These are phyloP conservation scores for Steinernema khuongi DNA, from an alignment of 1,140 invertebrate genomes.

Conservation along the genomic window DNA sequence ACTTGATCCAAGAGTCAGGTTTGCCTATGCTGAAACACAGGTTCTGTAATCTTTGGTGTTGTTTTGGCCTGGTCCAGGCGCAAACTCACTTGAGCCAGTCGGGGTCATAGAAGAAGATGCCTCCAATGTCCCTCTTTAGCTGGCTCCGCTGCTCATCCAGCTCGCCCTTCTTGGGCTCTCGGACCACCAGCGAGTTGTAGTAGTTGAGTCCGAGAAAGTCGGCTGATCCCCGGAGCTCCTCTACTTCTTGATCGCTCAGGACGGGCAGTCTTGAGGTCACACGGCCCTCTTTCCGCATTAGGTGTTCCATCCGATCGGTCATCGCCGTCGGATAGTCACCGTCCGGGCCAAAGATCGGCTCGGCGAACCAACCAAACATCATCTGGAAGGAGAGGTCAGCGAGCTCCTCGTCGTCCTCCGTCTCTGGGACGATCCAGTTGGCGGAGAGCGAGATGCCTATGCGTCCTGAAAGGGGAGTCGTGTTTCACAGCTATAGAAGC, in stretches of 20 bases:
- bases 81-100: constrained; percentile 43
- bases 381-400: constrained; percentile 52
- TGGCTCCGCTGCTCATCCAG: constrained; percentile 34
- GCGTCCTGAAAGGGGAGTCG: not conserved
- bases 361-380: constrained; percentile 58
- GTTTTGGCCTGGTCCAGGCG: constrained; percentile 37
- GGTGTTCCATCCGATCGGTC: constrained; percentile 46
- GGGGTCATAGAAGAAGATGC: constrained; percentile 10
- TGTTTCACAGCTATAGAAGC: no score
- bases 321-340: constrained; percentile 59
- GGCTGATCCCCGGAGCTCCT: constrained; percentile 30
- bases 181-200: constrained; percentile 19
- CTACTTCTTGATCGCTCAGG: constrained; percentile 58
- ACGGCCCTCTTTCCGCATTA: constrained; percentile 43
- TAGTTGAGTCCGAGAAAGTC: constrained; percentile 41
- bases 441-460: constrained; percentile 47
- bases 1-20: constrained; percentile 40
- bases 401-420: constrained; percentile 40
- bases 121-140: constrained; percentile 23
- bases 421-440: not conserved
- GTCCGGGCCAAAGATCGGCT: constrained; percentile 46
- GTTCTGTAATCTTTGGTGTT: constrained; percentile 46
- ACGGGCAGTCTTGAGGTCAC: constrained; percentile 48
- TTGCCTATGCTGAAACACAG: constrained; percentile 59
- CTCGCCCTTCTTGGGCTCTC: constrained; percentile 27